These are phyloP conservation scores for Nebria ingens DNA, from an alignment of 1,140 invertebrate genomes.

Conservation along the genomic window DNA sequence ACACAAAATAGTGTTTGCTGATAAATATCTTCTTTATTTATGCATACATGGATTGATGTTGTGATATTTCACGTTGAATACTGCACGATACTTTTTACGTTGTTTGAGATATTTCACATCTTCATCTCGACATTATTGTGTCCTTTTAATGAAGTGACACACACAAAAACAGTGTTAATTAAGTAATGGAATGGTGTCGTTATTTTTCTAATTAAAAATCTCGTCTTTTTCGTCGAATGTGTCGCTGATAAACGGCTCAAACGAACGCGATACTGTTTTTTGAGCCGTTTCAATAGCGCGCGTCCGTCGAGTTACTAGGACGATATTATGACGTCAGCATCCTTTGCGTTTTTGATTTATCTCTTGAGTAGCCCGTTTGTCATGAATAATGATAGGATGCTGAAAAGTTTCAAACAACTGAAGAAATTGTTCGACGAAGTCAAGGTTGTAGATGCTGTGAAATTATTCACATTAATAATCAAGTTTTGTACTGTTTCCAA, in stretches of 20 bases:
- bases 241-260: not conserved
- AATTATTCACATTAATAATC: not conserved
- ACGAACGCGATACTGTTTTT: too few relatives aligned
- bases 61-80: too few relatives aligned
- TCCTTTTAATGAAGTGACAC: not conserved
- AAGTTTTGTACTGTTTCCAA: not conserved
- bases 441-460: too few relatives aligned
- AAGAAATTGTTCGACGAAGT: not conserved
- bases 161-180: not conserved
- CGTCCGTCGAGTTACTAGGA: too few relatives aligned
- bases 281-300: too few relatives aligned
- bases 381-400: not conserved
- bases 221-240: not conserved
- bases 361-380: not conserved
- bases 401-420: not conserved
- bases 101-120: too few relatives aligned
- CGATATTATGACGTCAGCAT: too few relatives aligned
- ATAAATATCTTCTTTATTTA: too few relatives aligned
- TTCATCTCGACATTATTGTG: not conserved
- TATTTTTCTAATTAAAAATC: not conserved
- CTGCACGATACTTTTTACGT: too few relatives aligned
- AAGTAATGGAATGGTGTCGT: not conserved
- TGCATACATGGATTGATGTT: too few relatives aligned
- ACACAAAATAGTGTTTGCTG: too few relatives aligned
- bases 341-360: not conserved